Conservation (phyloP, 2,113 vertebrate genomes). For the Crotalus viridis region DNA sequence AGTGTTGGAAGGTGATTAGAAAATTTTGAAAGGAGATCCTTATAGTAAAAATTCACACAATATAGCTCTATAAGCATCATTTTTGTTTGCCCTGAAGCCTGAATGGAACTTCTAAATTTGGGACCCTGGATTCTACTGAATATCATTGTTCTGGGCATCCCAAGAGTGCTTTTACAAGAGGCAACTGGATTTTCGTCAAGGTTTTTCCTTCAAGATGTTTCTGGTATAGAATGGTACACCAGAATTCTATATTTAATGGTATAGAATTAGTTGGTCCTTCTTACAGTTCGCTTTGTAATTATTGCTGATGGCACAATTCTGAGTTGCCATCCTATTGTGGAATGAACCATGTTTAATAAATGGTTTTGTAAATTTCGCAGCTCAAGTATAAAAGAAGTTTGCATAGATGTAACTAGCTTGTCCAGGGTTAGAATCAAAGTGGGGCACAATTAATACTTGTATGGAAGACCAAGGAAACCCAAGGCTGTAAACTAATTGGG, state of each 20-base stretch:
- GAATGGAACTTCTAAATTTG: not conserved
- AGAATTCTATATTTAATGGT: too few species aligned
- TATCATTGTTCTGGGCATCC: not conserved
- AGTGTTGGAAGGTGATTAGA: slow-evolving; percentile 25
- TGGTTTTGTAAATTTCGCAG: not conserved
- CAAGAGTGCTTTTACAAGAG: too few species aligned
- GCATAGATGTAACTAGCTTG: not conserved
- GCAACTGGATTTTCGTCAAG: too few species aligned
- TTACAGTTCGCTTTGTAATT: not conserved
- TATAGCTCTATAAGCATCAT: not conserved
- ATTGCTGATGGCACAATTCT: not conserved
- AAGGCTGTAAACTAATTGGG: not conserved
- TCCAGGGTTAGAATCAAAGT: not conserved
- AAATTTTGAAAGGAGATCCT: not conserved
- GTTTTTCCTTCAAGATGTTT: not conserved
- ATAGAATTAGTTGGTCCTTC: not conserved
- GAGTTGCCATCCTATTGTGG: not conserved
- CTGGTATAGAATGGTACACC: too few species aligned
- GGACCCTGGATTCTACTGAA: not conserved
- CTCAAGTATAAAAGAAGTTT: not conserved
- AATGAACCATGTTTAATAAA: not conserved
- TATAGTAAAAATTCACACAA: not conserved
- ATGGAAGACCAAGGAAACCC: not conserved
- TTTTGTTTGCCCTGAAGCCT: too few species aligned
- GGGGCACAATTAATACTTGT: not conserved